Evolutionary conservation across 2,888 invertebrate genomes (phyloP).

Genomic region (Cyaniris semiargus): DNA sequence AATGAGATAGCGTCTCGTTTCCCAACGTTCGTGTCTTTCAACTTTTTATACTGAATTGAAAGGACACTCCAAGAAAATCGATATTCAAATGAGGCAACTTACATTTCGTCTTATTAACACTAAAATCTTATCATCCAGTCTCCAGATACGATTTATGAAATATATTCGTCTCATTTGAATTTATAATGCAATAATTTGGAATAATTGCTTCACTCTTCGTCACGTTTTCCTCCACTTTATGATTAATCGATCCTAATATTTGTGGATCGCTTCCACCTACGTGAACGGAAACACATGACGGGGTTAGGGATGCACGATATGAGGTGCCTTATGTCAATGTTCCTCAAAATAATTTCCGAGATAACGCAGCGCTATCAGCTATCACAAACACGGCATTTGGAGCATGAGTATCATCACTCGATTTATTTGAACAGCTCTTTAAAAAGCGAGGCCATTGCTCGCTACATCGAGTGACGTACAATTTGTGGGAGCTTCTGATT

Average conservation of each 20-base stretch:
- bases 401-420: conserved; percentile 57
- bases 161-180: conserved; percentile 9
- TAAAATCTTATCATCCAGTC: conserved; percentile 5
- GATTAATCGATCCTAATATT: background rate
- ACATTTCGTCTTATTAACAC: conserved; percentile 24
- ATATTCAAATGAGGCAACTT: conserved; percentile 19
- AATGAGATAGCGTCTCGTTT: conserved; percentile 66
- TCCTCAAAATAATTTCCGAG: conserved; percentile 70
- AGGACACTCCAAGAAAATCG: conserved; percentile 13
- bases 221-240: background rate
- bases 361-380: conserved; percentile 57
- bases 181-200: background rate
- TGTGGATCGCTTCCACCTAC: background rate
- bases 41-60: conserved; percentile 32
- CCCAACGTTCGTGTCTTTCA: conserved; percentile 48
- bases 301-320: conserved; percentile 51
- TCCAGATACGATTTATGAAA: background rate
- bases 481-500: conserved; percentile 7
- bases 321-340: conserved; percentile 69
- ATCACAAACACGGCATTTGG: conserved; percentile 70
- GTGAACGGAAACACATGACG: conserved; percentile 38
- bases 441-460: conserved; percentile 23
- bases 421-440: conserved; percentile 28
- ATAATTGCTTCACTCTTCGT: background rate
- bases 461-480: background rate